Conservation (phyloP, 37 sponge, comb jelly and placozoan genomes). For the Aplysina aerophoba region DNA sequence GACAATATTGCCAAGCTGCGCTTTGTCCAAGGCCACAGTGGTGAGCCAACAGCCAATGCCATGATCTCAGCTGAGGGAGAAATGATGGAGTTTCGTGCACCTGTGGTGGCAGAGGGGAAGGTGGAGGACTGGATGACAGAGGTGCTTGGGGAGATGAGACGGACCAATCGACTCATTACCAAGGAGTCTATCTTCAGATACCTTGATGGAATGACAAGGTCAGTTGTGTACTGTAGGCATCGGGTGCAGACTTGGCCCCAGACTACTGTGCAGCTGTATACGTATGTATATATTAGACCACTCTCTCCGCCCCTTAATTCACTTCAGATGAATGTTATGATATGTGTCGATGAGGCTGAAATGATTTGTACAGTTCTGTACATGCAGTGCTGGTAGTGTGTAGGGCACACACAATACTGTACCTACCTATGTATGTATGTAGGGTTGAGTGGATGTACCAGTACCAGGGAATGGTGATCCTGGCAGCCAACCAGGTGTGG, state of each 20-base stretch:
- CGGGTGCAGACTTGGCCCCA: too few relatives aligned
- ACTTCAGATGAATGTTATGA: too few relatives aligned
- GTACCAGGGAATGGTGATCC: conserved; percentile 98
- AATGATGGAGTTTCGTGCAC: conserved; percentile 90
- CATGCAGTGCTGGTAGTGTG: background rate
- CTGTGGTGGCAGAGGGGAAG: conserved; percentile 90
- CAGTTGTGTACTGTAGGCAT: background rate
- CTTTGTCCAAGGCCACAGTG: conserved; percentile 73
- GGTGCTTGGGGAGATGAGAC: conserved; percentile 95
- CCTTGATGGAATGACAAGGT: conserved; percentile 75
- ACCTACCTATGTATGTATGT: background rate
- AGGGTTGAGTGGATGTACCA: conserved; percentile 96
- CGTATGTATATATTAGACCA: too few relatives aligned
- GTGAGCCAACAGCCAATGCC: conserved; percentile 84
- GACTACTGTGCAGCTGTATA: too few relatives aligned
- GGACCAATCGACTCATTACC: conserved; percentile 91
- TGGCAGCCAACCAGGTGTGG: conserved; percentile 98
- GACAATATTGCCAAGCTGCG: conserved; percentile 95
- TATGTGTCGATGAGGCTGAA: too few relatives aligned
- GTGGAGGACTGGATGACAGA: conserved; percentile 99
- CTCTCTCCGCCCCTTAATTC: too few relatives aligned
- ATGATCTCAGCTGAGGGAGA: conserved; percentile 98
- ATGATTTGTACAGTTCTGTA: background rate
- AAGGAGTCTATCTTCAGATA: conserved; percentile 94
- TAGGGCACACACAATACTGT: too few relatives aligned